A percentile compares a stretch with the other conserved stretches of the same genome.
Evolutionary conservation across 1,140 invertebrate genomes (phyloP).

Genomic region (Lepidurus couesii): DNA sequence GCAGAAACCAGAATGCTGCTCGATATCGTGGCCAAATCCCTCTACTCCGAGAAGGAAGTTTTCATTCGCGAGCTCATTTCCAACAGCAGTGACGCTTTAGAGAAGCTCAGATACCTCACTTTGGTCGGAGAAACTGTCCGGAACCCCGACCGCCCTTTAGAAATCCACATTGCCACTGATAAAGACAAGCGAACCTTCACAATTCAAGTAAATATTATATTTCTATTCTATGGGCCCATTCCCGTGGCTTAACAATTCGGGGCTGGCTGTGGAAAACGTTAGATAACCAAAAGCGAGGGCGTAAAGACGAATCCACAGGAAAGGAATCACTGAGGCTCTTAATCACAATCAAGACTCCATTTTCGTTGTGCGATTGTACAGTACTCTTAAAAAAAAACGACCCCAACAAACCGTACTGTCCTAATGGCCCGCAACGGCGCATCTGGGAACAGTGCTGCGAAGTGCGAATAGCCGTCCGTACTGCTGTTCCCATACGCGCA

Average conservation of each 20-base stretch:
- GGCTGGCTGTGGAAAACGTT: no score
- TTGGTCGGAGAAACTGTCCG: conserved; percentile 49
- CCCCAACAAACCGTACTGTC: no score
- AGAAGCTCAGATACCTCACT: conserved; percentile 75
- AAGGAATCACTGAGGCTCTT: no score
- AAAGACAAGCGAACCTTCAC: conserved; percentile 77
- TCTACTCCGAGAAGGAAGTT: conserved; percentile 97
- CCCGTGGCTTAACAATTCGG: background rate
- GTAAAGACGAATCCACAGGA: no score
- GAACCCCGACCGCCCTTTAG: conserved; percentile 50
- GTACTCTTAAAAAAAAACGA: no score
- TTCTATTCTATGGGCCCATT: background rate
- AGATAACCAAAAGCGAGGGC: no score
- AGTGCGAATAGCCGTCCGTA: no score
- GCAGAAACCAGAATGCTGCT: conserved; percentile 92
- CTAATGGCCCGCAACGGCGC: no score
- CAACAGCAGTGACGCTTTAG: conserved; percentile 93
- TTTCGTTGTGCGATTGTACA: no score
- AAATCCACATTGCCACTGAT: conserved; percentile 85
- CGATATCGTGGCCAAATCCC: conserved; percentile 92
- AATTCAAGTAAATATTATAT: conserved; percentile 60
- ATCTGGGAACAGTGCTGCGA: no score
- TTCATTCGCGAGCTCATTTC: conserved; percentile 94
- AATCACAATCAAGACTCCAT: no score
- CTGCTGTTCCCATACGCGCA: no score